Evolutionary conservation across 2,113 vertebrate genomes (phyloP), one percentile per base, ranked within the genome.

Genomic region (Platichthys stellatus): DNA sequence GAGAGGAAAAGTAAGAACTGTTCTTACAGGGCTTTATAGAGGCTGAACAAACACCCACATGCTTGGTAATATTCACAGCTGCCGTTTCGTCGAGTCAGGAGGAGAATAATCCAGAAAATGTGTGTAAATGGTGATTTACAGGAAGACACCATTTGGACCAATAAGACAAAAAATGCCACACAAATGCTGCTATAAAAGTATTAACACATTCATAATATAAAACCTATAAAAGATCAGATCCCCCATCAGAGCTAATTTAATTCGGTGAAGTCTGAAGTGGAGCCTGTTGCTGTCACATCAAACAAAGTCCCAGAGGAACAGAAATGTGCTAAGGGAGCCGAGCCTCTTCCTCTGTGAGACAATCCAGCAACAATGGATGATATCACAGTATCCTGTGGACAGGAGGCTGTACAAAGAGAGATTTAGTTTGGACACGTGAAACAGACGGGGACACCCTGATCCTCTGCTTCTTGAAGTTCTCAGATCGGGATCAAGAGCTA

Each of bases 1-100:
- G 47, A 43, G 60, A 71, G 81, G 58, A 83, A 88, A 77, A 71
- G 53, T 56, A 76, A 71, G 67, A 38, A 53, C 63, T 71, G 82
- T 73, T 82, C 67, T 23, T 24, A 15, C 12, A 38, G 56, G 24
- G 69, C 40, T 82, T 74, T 76, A 23, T 61, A 62, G 45, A 47
- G 67, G 66, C 62, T 54, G 26, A 68, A 72, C 63, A 86, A 60
- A 81, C 62, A 84, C 64, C 77, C 74, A 54, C 72, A 61, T 0
- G 18, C 57, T 53, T 7, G 59, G 54, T 60, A 31, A 63, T 69
- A 79, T 64, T 71, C 51, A 58, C 9, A 17, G 71, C 31, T 31
- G 31, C 1, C 31, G 6, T 31, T 31, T 31, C 31, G 31, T 31
- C 31, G 31, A 31, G 31, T 31, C 31, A 31, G 31, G 31, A 31